Conservation (phyloP, 2,113 vertebrate species). For the Paramormyrops kingsleyae region DNA sequence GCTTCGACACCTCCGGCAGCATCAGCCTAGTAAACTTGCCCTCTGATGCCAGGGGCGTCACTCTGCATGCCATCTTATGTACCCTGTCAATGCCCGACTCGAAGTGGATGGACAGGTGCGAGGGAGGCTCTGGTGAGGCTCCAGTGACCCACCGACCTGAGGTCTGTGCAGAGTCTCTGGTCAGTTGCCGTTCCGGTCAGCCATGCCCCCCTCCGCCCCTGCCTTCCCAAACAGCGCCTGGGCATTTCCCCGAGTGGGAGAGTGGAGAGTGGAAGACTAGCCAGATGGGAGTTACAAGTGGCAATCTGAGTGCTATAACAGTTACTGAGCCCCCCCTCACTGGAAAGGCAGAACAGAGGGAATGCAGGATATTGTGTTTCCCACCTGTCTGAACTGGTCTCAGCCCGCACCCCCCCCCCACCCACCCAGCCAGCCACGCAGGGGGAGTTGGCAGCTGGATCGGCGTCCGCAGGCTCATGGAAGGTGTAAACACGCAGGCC, state of each 20-base stretch:
- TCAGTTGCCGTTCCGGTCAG: background rate
- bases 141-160: background rate
- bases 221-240: background rate
- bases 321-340: background rate
- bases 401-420: too few species aligned
- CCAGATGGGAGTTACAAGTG: background rate
- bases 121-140: background rate
- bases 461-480: background rate
- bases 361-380: constrained; percentile 5
- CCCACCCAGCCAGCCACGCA: background rate
- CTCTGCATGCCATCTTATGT: background rate
- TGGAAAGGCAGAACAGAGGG: background rate
- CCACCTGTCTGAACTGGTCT: constrained; percentile 14
- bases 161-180: background rate
- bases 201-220: background rate
- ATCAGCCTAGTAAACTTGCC: background rate
- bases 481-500: background rate
- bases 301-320: background rate
- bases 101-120: background rate
- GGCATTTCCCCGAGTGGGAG: background rate
- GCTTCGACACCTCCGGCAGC: background rate
- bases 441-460: background rate
- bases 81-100: background rate
- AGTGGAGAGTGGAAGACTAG: background rate
- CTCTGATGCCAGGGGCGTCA: background rate